Conservation (phyloP, 2,888 invertebrate species). For the Drosophila yooni region DNA sequence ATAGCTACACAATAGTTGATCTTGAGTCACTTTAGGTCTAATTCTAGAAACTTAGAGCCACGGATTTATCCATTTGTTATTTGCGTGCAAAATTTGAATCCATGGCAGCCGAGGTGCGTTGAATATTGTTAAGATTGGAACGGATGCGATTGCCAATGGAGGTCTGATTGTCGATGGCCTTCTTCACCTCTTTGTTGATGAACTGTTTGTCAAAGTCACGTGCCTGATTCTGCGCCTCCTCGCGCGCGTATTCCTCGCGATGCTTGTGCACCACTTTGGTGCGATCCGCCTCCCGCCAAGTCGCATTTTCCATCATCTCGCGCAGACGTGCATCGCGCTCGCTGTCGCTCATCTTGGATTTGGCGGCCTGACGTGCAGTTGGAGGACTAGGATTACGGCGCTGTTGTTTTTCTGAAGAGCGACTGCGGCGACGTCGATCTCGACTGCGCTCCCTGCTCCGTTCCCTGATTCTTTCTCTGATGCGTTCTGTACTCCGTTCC, state of each 20-base stretch:
- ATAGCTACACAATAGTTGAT: constrained; percentile 13
- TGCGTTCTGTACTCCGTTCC: constrained; percentile 4
- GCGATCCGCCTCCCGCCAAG: constrained; percentile 89
- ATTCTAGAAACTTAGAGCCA: constrained; percentile 11
- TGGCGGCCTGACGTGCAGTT: constrained; percentile 24
- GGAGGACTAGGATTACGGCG: constrained; percentile 22
- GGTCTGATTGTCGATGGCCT: constrained; percentile 87
- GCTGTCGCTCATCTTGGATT: constrained; percentile 86
- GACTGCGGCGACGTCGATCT: constrained; percentile 8
- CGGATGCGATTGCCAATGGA: constrained; percentile 93
- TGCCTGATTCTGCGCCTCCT: constrained; percentile 84
- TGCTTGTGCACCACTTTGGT: constrained; percentile 88
- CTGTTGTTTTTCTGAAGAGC: constrained; percentile 9
- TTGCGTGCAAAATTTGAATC: constrained; percentile 92
- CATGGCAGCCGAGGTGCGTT: constrained; percentile 92
- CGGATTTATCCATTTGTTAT: constrained; percentile 68
- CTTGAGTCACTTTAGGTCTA: not conserved
- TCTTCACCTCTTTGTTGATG: constrained; percentile 84
- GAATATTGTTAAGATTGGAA: constrained; percentile 95
- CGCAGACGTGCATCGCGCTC: constrained; percentile 90
- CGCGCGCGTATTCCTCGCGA: constrained; percentile 87
- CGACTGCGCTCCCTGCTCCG: constrained; percentile 11
- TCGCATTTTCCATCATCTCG: constrained; percentile 94
- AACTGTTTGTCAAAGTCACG: constrained; percentile 86
- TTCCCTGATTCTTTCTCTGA: constrained; percentile 9